A percentile compares a stretch with the other conserved stretches of the same genome.
These are phyloP conservation scores for Rhyzopertha dominica DNA, from an alignment of 1,140 invertebrate genomes.

Conservation along the genomic window DNA sequence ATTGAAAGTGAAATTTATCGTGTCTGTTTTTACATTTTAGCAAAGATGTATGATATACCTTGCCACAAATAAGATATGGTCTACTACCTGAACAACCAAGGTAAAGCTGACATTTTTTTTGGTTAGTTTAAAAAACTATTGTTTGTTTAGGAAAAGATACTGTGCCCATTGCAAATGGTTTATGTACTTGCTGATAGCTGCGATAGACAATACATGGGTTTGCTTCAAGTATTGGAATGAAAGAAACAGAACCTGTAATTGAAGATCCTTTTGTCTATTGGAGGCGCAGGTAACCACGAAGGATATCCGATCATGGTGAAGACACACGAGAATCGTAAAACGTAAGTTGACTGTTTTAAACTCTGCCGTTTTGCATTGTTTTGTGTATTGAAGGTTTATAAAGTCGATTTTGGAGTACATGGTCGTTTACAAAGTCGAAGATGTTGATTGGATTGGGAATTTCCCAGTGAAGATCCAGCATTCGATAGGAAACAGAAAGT, in stretches of 20 bases:
- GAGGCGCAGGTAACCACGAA: conserved; percentile 56
- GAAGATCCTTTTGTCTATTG: conserved; percentile 73
- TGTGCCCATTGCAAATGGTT: no score
- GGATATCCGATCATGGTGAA: conserved; percentile 67
- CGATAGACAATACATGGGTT: no score
- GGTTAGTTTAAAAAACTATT: no score
- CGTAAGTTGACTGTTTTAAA: conserved; percentile 38
- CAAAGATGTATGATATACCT: no score
- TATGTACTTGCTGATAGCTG: no score
- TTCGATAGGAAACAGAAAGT: conserved; percentile 53
- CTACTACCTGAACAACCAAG: no score
- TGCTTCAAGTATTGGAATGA: conserved; percentile 54
- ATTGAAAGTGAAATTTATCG: no score
- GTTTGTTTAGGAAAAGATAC: no score
- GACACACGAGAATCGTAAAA: conserved; percentile 61
- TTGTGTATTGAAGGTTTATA: conserved; percentile 56
- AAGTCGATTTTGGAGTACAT: conserved; percentile 58
- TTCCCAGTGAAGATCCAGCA: conserved; percentile 58
- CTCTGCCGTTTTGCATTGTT: conserved; percentile 3
- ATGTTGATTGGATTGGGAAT: conserved; percentile 88
- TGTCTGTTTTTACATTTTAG: no score
- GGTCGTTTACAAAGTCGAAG: conserved; percentile 63
- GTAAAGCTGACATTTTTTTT: no score
- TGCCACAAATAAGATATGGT: no score
- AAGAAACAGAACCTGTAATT: conserved; percentile 63